phyloP scores from a whole-genome alignment of 1,140 invertebrate species.

The Rhagoletis pomonella region DNA sequence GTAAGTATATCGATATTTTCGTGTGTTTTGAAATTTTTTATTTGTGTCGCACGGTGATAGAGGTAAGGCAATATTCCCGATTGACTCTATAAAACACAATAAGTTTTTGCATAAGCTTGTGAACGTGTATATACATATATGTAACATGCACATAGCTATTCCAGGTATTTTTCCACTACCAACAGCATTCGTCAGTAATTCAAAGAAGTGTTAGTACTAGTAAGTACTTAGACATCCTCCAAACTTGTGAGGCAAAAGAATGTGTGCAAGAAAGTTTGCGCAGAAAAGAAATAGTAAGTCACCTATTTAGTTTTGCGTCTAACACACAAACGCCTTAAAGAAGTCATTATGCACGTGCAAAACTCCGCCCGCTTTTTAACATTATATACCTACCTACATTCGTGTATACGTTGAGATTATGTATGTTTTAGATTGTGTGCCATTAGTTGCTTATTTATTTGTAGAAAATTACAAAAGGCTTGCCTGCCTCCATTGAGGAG shows the following conservation, averaged over 20 bases:
- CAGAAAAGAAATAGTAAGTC: background rate
- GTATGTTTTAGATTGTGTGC: too few species aligned
- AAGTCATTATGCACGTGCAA: background rate
- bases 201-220: background rate
- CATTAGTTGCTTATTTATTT: slow-evolving; percentile 11
- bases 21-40: too few species aligned
- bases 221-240: background rate
- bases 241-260: background rate
- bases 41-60: too few species aligned
- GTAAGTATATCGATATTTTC: too few species aligned
- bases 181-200: background rate
- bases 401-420: background rate
- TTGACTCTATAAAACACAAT: too few species aligned
- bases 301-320: background rate
- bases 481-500: background rate
- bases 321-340: background rate
- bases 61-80: too few species aligned
- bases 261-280: background rate
- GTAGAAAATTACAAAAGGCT: background rate
- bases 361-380: background rate
- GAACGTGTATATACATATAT: background rate
- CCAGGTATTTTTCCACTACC: background rate
- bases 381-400: background rate
- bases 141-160: background rate
- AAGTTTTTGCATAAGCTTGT: background rate